Evolutionary conservation across 1,140 invertebrate genomes (phyloP), one percentile per base, ranked within the genome.

Genomic region (Drosophila lini): DNA sequence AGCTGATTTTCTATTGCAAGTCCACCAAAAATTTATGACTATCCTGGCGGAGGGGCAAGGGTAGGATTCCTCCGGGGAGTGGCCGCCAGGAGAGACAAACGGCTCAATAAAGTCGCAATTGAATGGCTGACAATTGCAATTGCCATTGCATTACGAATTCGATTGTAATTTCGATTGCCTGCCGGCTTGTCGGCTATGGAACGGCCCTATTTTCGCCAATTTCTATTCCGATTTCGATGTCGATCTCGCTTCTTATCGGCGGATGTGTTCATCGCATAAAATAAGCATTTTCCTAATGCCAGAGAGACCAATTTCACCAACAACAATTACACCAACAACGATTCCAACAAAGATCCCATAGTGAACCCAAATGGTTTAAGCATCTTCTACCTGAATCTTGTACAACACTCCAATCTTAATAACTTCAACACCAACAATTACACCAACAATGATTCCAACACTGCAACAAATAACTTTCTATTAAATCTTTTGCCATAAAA

Each of bases 101-200:
- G 56, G 57, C 70, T 69, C 81, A 69, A 77, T 80, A 78, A 77
- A 79, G 64, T 80, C 64, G 42, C 83, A 82, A 88, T 82, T 82
- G 83, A 85, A 85, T 84, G 76, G 62, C 81, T 75, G 71, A 83
- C 81, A 88, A 76, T 85, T 70, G 78, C 67, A 85, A 74, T 77
- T 70, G 78, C 63, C 77, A 74, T 76, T 57, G 76, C 71, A 81
- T 74, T 78, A 47, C 74, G 58, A 78, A 74, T 80, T 57, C 53
- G 34, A 44, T 69, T 40, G 36, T 41, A 47, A 36, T 22, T 48
- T 32, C 57, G 28, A 59, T 64, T 69, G 67, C 32, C 40, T 47
- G 47, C 22, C 64, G 56, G 70, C 69, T 75, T 75, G 65, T 75
- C 73, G 64, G 41, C 32, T 41, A 16, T 36, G 9, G 16, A 19